Evolutionary conservation across 2,888 invertebrate species (phyloP), one percentile per base, ranked within the genome.

Genomic region (Cerastis rubricosa): DNA sequence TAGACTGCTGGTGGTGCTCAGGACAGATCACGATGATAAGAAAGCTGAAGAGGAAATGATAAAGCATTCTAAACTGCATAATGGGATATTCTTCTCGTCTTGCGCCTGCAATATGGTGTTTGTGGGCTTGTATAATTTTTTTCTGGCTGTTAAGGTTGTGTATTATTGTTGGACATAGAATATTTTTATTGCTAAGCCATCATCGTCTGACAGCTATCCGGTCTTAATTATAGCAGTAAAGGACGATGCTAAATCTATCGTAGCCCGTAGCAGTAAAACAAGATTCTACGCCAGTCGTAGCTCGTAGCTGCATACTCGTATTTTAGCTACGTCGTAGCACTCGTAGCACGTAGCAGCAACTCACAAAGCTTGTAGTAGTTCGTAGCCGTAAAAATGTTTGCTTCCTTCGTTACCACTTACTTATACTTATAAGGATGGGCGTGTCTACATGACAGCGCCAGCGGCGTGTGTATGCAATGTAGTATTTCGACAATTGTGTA

Each of bases 1-100:
- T 22, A 70, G 47, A 47, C 40, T 83, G n/a, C 70, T 14, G 35
- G 59, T 83, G 12, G 57, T 71, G 17, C 69, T 81, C 14, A 81
- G 84, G n/a, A 29, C 19, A 29, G 49, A 79, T 22, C 66, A 83
- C 29, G 49, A 81, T 63, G 81, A 81, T 59, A 59, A 67, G 29
- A 40, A 40, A 51, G 81, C 81, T 57, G 84, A 81, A 35, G 25
- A 22, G n/a, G 57, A 73, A n/a, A 81, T 81, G 81, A 73, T 83
- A 65, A 73, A 57, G 11, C 66, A 79, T 57, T 83, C 84, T 5
- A 70, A 66, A 49, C 35, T 79, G 19, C 61, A 81, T 14, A 81
- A 81, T 12, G 69, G 69, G 35, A 40, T 83, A 70, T 83, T 81
- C 49, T 83, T 83, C 81, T 73, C 80, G 35, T 73, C 80, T 12